Evolutionary conservation across 2,888 invertebrate species (phyloP).

Genomic region (Stenotaenia linearis): DNA sequence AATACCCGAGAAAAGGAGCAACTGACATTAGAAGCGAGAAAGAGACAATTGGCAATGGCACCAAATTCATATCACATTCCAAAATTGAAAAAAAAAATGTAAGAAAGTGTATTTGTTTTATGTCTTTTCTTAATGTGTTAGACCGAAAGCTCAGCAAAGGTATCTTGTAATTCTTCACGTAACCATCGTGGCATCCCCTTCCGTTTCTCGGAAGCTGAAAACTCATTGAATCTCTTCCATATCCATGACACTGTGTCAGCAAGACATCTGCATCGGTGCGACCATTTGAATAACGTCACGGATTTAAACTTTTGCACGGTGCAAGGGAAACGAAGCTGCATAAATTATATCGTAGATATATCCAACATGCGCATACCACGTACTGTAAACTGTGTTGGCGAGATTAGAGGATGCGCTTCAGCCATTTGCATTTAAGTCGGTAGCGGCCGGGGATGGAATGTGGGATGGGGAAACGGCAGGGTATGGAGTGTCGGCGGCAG

Average conservation of each 20-base stretch:
- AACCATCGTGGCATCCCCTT: background rate
- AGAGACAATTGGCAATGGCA: constrained; percentile 12
- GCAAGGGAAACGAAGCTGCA: constrained; percentile 6
- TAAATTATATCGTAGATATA: constrained; percentile 24
- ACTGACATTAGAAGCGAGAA: background rate
- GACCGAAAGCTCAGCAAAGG: constrained; percentile 15
- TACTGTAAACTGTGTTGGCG: constrained; percentile 13
- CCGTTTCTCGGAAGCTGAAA: constrained; percentile 17
- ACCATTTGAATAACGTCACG: constrained; percentile 23
- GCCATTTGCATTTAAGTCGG: constrained; percentile 17
- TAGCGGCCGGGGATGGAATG: constrained; percentile 7
- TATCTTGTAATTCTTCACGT: constrained; percentile 26
- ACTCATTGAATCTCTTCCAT: constrained; percentile 26
- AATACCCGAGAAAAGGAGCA: constrained; percentile 8
- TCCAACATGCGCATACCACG: constrained; percentile 12
- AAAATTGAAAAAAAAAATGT: background rate
- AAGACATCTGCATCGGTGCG: constrained; percentile 12
- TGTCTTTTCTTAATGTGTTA: background rate
- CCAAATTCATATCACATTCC: constrained; percentile 5
- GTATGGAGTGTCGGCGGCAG: constrained; percentile 2
- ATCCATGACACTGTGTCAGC: constrained; percentile 22
- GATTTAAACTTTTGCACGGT: constrained; percentile 16
- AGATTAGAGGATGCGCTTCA: constrained; percentile 26
- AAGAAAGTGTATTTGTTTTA: background rate
- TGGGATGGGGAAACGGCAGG: background rate